A percentile compares a stretch with the other conserved stretches of the same genome.
Evolutionary conservation across 1,140 invertebrate genomes (phyloP).

Genomic region (Lanistes nyassanus): DNA sequence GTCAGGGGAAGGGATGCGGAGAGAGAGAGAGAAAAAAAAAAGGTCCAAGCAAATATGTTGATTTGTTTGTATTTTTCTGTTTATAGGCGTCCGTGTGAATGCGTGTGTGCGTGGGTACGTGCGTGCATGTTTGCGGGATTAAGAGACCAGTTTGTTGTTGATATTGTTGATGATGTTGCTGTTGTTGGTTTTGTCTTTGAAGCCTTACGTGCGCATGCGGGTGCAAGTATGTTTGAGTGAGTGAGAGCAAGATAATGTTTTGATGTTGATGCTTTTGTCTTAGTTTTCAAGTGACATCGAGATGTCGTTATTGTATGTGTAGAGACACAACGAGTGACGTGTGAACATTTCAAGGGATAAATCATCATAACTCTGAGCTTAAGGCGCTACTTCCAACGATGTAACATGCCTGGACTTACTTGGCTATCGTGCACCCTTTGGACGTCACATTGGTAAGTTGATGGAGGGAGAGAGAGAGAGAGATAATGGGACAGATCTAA

Average conservation of each 20-base stretch:
- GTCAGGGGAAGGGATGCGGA: not conserved
- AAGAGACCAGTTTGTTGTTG: too few species aligned
- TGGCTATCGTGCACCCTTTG: not conserved
- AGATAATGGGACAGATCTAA: too few species aligned
- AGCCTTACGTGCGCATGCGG: too few species aligned
- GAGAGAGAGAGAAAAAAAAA: not conserved
- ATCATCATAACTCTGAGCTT: not conserved
- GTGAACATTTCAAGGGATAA: not conserved
- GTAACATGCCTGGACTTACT: not conserved
- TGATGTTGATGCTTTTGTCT: not conserved
- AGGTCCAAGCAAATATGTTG: not conserved
- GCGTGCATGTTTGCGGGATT: conserved; percentile 9
- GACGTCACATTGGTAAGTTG: too few species aligned
- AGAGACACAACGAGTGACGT: not conserved
- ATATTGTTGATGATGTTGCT: too few species aligned
- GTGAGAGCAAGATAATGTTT: conserved; percentile 4
- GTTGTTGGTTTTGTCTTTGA: too few species aligned
- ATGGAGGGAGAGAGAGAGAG: too few species aligned
- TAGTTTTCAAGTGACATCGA: not conserved
- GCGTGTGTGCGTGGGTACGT: conserved; percentile 1
- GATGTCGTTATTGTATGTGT: too few species aligned
- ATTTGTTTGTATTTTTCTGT: not conserved
- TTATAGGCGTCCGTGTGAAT: not conserved
- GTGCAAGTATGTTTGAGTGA: conserved; percentile 14
- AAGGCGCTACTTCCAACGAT: not conserved